Evolutionary conservation across 2,888 invertebrate species (phyloP).

Genomic region (Lottia scabra): DNA sequence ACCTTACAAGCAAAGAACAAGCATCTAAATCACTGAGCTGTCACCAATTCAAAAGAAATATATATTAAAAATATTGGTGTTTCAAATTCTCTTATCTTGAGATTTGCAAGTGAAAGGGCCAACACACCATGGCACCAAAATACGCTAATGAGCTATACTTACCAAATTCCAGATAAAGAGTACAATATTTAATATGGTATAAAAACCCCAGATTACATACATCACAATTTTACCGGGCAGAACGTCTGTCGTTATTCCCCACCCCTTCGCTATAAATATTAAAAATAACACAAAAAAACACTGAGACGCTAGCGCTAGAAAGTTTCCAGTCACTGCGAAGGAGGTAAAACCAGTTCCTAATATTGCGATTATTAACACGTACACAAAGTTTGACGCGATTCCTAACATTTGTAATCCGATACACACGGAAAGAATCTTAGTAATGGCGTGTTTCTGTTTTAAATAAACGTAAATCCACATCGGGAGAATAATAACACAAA

Average conservation of each 20-base stretch:
- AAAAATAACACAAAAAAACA: conserved; percentile 93
- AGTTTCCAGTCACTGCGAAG: conserved; percentile 88
- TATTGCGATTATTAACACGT: conserved; percentile 89
- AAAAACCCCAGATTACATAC: conserved; percentile 90
- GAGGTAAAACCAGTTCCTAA: conserved; percentile 90
- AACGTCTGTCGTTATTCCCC: conserved; percentile 93
- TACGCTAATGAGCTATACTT: too few species aligned
- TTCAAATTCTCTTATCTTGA: too few species aligned
- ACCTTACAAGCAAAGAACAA: too few species aligned
- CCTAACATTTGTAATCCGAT: conserved; percentile 87
- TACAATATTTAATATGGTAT: conserved; percentile 90
- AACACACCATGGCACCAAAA: too few species aligned
- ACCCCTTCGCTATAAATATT: conserved; percentile 93
- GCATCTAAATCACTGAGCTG: too few species aligned
- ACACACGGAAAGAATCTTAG: conserved; percentile 89
- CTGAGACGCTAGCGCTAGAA: conserved; percentile 90
- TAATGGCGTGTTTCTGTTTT: conserved; percentile 90
- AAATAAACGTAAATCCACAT: conserved; percentile 92
- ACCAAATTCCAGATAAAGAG: conserved; percentile 97
- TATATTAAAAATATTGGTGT: too few species aligned
- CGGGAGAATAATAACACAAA: conserved; percentile 87
- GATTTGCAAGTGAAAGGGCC: too few species aligned
- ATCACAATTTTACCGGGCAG: conserved; percentile 86
- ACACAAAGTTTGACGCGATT: conserved; percentile 86
- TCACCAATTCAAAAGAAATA: too few species aligned